Base-by-base conservation (phyloP, 2,113 vertebrate genomes). In the Tamias sibiricus region DNA sequence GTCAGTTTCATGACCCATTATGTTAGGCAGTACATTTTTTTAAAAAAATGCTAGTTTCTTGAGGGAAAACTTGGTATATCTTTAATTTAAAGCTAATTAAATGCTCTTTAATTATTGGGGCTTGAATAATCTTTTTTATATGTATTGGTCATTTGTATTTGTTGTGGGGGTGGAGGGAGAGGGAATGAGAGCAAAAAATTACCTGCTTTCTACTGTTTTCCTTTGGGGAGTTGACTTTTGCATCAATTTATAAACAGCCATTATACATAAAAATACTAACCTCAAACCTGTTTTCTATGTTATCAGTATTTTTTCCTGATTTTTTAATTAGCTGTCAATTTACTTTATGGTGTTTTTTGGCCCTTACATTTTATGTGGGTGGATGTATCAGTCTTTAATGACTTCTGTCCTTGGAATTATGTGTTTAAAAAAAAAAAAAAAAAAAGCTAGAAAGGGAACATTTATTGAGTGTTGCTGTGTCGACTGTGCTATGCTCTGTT, bases 141-240 rank as follows among this genome's bases (percentile, higher is more conserved):
- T 82, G 75, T 87, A 49, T 64, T 87, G n/a, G 24, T 17, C 62
- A 77, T 95, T 75, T 91, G 52, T 95, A 30, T 92, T 59, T 86
- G 69, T 88, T 64, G 8, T 44, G 5, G 69, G 24, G 26, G 28
- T 22, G 14, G 14, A 57, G 17, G 30, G 35, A 62, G 30, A 26
- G 47, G 69, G 26, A 47, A 30, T 47, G 66, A 47, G 24, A 71
- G 30, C 47, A 54, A 19, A 20, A 54, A 79, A 93, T 66, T 66
- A 62, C 47, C 40, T 69, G 26, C 75, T 93, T 69, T 75, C 49
- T 30, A 49, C 28, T 47, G 4, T 32, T 64, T 84, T 88, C 79
- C 49, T 79, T 62, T 49, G 22, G 17, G 24, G 4, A 84, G n/a
- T 66, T 84, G 19, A 40, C 72, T 79, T 91, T 85, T 66, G 79